Evolutionary conservation across 2,113 vertebrate genomes (phyloP).

Genomic region (Neodontobutis hainanensis): DNA sequence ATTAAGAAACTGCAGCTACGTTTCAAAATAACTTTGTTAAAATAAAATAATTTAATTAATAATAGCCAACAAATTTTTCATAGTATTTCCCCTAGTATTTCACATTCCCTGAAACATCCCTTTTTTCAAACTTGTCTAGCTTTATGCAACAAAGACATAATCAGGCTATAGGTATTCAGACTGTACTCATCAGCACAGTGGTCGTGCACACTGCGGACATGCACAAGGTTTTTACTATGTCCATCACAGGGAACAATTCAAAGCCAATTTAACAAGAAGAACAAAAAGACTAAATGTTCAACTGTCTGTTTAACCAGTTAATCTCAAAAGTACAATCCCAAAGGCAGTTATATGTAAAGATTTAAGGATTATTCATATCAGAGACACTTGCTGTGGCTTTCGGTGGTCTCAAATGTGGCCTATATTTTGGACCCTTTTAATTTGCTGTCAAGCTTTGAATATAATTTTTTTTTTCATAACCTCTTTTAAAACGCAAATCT

Average conservation of each 20-base stretch:
- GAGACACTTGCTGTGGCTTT: background rate
- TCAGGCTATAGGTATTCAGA: background rate
- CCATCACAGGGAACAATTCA: background rate
- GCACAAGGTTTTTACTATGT: background rate
- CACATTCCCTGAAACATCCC: background rate
- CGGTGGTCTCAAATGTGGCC: background rate
- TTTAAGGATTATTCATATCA: no score
- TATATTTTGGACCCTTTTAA: background rate
- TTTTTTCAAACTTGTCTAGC: background rate
- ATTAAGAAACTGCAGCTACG: no score
- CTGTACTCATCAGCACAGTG: background rate
- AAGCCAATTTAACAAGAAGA: background rate
- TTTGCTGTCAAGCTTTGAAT: no score
- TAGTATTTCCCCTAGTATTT: background rate
- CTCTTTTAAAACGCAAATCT: background rate
- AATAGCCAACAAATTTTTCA: background rate
- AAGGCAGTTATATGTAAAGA: no score
- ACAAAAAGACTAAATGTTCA: background rate
- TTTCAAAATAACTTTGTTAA: no score
- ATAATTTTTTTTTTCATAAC: background rate
- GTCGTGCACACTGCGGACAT: background rate
- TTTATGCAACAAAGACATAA: slow-evolving; percentile 1
- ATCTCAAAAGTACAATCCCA: no score
- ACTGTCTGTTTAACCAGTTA: no score
- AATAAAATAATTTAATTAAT: no score